Evolutionary conservation across 2,113 vertebrate genomes (phyloP), one percentile per base, ranked within the genome.

Genomic region (Salvelinus alpinus): DNA sequence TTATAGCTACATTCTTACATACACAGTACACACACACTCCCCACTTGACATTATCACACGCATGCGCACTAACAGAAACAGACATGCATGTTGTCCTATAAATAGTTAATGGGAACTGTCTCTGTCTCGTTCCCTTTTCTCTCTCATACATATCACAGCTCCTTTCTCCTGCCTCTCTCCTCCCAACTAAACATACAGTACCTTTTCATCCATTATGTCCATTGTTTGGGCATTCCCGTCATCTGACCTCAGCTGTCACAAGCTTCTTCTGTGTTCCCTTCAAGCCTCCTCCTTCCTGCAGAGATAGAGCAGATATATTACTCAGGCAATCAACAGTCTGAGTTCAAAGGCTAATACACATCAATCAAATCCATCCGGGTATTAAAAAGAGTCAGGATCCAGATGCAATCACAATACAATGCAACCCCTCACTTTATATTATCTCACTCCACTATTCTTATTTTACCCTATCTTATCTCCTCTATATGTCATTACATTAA

Each of bases 201-300:
- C 87, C 78, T 72, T 82, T 70, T 38, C 78, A 57, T 81, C 82
- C 29, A 66, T 68, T 20, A 59, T 73, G 64, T 87, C 84, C 85
- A 89, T 87, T 62, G 59, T 78, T 69, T 81, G 69, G 38, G 44
- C 80, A 87, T 85, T 75, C 80, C 83, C 60, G 74, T 73, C 48
- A 67, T 18, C n/a, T 62, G 74, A 72, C 22, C 60, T 34, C 44
- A 66, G 31, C 18, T 11, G 59, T 47, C 44, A 29, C 60, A 65
- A 34, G 14, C 5, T 14, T 64, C 60, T 64, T 13, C 16, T 5
- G 66, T 31, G 24, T 22, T 27, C 27, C 60, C 22, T 38, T 74
- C 29, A 54, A 14, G 44, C 71, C n/a, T 54, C 65, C 44, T 59
- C 64, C 34, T 78, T 68, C 62, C 71, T 22, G 82, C 7, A 29